phyloP scores from a whole-genome alignment of 2,888 invertebrate species.

The Meandrusa payeni region DNA sequence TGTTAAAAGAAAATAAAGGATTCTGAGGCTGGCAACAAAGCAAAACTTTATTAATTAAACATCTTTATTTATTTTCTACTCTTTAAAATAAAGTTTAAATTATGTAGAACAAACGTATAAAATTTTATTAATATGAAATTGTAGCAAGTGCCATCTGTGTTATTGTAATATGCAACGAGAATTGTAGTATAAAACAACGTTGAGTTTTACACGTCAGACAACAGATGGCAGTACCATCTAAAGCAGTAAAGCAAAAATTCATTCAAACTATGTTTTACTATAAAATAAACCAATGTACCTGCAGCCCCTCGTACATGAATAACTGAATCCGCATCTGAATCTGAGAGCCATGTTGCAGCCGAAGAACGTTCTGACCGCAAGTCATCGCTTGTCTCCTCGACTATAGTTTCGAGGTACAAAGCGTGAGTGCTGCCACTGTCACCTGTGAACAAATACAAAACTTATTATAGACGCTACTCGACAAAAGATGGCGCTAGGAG shows the following conservation, averaged over 20 bases:
- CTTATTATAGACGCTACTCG: slow-evolving; percentile 23
- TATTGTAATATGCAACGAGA: slow-evolving; percentile 34
- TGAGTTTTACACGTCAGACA: slow-evolving; percentile 16
- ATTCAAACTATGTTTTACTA: no score
- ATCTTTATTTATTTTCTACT: no score
- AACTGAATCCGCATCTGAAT: slow-evolving; percentile 91
- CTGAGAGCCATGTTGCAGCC: slow-evolving; percentile 83
- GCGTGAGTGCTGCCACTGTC: slow-evolving; percentile 79
- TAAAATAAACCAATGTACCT: no score
- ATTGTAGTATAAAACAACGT: slow-evolving; percentile 27
- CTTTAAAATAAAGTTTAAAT: no score
- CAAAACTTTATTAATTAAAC: no score
- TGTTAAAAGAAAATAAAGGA: not conserved
- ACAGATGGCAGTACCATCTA: slow-evolving; percentile 51
- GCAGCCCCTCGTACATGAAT: slow-evolving; percentile 83
- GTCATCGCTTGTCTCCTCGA: slow-evolving; percentile 94
- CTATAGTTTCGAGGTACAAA: slow-evolving; percentile 91
- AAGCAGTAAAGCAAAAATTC: not conserved
- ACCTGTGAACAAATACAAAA: slow-evolving; percentile 44
- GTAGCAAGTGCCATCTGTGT: no score
- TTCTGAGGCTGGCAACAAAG: no score
- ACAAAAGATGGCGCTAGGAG: slow-evolving; percentile 44
- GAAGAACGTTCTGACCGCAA: slow-evolving; percentile 86
- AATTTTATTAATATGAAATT: no score
- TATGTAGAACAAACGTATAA: no score